A percentile compares a stretch with the other conserved stretches of the same genome.
These are phyloP conservation scores for Trypoxylon attenuatum DNA, from an alignment of 2,888 invertebrate genomes.

Conservation along the genomic window DNA sequence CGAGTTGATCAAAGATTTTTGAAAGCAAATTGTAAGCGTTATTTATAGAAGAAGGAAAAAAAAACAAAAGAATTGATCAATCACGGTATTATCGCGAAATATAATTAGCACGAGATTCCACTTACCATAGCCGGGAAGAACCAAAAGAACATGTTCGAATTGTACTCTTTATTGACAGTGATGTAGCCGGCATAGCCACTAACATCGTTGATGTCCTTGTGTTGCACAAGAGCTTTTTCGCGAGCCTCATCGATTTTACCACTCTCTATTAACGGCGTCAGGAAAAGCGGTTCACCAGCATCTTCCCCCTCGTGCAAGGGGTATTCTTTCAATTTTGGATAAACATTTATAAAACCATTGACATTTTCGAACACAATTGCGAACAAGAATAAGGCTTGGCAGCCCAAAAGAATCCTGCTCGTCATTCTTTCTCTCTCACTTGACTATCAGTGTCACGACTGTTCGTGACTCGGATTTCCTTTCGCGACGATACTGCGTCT, in stretches of 20 bases:
- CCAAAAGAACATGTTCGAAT: slow-evolving; percentile 94
- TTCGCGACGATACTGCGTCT: neutral
- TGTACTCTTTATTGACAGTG: slow-evolving; percentile 85
- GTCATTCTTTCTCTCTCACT: slow-evolving; percentile 6
- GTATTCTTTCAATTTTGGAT: slow-evolving; percentile 63
- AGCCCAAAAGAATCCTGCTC: neutral
- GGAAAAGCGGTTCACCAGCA: slow-evolving; percentile 81
- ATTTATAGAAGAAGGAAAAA: too few species aligned
- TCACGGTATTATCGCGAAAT: too few species aligned
- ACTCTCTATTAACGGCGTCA: slow-evolving; percentile 84
- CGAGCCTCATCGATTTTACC: slow-evolving; percentile 83
- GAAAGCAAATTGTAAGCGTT: too few species aligned
- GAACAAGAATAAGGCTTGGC: slow-evolving; percentile 11
- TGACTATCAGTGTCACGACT: too few species aligned
- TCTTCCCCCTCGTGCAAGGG: slow-evolving; percentile 42
- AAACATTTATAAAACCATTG: slow-evolving; percentile 49
- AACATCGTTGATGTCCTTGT: slow-evolving; percentile 78
- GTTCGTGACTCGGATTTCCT: neutral
- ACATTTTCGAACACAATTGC: slow-evolving; percentile 9
- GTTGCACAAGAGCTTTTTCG: slow-evolving; percentile 77
- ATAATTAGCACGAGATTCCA: slow-evolving; percentile 5
- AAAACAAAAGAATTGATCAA: too few species aligned
- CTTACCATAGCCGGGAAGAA: slow-evolving; percentile 85
- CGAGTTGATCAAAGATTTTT: too few species aligned
- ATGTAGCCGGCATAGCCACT: slow-evolving; percentile 88